phyloP scores from a whole-genome alignment of 2,797 vertebrate species.

The Buceros bicornis region DNA sequence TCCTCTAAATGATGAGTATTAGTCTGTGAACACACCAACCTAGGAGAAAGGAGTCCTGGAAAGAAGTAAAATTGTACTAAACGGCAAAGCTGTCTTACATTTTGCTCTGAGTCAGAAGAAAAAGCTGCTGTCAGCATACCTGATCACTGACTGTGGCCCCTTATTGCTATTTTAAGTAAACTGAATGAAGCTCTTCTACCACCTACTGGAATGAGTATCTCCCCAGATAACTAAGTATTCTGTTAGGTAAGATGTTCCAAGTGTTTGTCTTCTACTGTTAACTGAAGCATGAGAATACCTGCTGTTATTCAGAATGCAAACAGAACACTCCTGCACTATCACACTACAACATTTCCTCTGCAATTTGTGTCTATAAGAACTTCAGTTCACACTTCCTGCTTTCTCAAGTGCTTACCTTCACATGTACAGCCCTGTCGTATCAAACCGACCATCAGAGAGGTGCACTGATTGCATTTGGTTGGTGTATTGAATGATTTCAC shows the following conservation, averaged over 20 bases:
- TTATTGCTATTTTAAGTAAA: background rate
- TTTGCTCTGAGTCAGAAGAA: background rate
- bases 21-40: background rate
- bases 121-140: background rate
- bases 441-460: conserved; percentile 97
- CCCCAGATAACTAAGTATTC: background rate
- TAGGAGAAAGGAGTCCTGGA: background rate
- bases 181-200: background rate
- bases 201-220: background rate
- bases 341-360: background rate
- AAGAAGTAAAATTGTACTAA: background rate
- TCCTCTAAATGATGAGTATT: background rate
- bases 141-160: background rate
- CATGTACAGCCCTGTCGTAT: conserved; percentile 97
- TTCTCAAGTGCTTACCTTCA: conserved; percentile 87
- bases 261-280: background rate
- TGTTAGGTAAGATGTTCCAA: fast-evolving
- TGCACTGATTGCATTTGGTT: conserved; percentile 98
- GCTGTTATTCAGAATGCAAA: background rate
- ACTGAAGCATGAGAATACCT: background rate
- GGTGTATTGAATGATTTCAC: conserved; percentile 94
- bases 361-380: background rate
- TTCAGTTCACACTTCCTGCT: background rate
- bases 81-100: background rate
- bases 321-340: background rate